Evolutionary conservation across 2,888 invertebrate genomes (phyloP).

Genomic region (Linnaemya tessellans): DNA sequence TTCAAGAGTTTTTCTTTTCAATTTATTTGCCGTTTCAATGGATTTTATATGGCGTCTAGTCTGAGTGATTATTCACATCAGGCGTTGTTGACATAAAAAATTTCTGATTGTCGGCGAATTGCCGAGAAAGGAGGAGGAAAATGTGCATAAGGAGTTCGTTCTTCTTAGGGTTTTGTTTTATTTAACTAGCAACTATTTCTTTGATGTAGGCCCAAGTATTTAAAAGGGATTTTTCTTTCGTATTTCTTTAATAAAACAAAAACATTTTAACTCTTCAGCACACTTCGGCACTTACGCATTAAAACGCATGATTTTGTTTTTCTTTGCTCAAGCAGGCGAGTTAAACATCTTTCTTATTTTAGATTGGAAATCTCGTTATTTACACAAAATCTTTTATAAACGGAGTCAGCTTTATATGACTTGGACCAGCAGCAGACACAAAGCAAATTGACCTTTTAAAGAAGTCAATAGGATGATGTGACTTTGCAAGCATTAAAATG

Average conservation of each 20-base stretch:
- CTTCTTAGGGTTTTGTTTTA: slow-evolving; percentile 24
- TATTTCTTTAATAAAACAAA: slow-evolving; percentile 2
- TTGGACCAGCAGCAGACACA: slow-evolving; percentile 11
- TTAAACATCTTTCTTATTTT: slow-evolving; percentile 7
- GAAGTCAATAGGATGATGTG: neutral
- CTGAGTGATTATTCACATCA: slow-evolving; percentile 44
- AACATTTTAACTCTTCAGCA: slow-evolving; percentile 18
- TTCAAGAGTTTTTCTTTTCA: slow-evolving; percentile 5
- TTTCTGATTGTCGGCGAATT: slow-evolving; percentile 40
- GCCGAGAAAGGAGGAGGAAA: neutral
- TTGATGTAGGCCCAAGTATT: slow-evolving; percentile 46
- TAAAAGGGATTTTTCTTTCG: slow-evolving; percentile 38
- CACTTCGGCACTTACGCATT: slow-evolving; percentile 48
- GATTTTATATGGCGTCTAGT: slow-evolving; percentile 35
- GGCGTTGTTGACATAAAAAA: slow-evolving; percentile 56
- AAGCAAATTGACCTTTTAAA: neutral
- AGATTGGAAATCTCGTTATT: neutral
- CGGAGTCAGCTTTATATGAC: neutral
- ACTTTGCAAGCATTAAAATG: too few relatives aligned
- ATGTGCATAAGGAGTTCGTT: slow-evolving; percentile 6
- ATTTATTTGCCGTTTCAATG: slow-evolving; percentile 21
- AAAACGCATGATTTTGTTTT: slow-evolving; percentile 43
- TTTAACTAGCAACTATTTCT: slow-evolving; percentile 40
- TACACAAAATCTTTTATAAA: neutral
- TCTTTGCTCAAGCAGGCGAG: neutral